These are phyloP conservation scores for Papilio dardanus DNA, from an alignment of 1,140 invertebrate genomes.

Conservation along the genomic window DNA sequence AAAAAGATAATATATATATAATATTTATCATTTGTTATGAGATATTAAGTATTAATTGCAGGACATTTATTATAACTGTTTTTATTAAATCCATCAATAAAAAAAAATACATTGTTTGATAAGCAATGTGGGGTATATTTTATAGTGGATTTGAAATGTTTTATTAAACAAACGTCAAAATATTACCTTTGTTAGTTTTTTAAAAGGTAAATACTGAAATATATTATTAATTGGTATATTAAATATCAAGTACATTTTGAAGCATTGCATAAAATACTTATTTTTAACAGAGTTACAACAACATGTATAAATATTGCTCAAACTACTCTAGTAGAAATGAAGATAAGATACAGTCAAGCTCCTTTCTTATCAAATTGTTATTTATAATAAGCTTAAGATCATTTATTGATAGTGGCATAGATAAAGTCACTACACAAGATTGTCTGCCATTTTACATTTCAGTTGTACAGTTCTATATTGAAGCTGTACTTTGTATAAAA, in stretches of 20 bases:
- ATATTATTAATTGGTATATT: not conserved
- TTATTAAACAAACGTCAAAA: too few species aligned
- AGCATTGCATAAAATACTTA: not conserved
- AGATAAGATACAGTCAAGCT: conserved; percentile 76
- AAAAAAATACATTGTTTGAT: too few species aligned
- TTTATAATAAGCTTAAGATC: conserved; percentile 79
- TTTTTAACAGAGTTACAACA: conserved; percentile 4
- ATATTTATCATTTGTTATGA: too few species aligned
- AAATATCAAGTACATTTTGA: not conserved
- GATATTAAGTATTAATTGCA: too few species aligned
- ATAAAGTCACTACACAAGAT: conserved; percentile 65
- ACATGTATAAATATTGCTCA: conserved; percentile 32
- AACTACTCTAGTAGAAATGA: conserved; percentile 50
- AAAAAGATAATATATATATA: too few species aligned
- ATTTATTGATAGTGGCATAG: conserved; percentile 72
- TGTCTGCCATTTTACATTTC: conserved; percentile 51
- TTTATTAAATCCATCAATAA: too few species aligned
- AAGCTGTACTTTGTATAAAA: conserved; percentile 57
- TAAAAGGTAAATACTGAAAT: too few species aligned
- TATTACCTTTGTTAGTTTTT: too few species aligned
- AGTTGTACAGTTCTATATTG: conserved; percentile 59
- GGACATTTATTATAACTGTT: too few species aligned
- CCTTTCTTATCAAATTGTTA: conserved; percentile 75
- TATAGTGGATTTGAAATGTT: too few species aligned
- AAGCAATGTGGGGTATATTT: too few species aligned